phyloP scores from a whole-genome alignment of 2,797 vertebrate species.

The Schizopygopsis pylzovi region DNA sequence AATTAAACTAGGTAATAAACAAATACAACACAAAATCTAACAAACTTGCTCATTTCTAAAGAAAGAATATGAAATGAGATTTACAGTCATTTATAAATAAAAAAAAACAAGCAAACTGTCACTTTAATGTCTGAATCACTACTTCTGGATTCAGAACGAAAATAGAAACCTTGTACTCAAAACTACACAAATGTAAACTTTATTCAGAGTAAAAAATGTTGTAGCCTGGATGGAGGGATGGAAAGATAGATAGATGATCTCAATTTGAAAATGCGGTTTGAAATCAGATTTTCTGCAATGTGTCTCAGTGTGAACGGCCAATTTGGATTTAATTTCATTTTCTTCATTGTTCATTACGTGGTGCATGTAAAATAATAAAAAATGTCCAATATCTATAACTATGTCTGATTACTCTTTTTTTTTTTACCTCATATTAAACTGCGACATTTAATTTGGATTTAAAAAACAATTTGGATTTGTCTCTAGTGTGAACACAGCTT shows the following conservation, averaged over 20 bases:
- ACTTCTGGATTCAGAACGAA: not conserved
- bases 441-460: not conserved
- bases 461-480: not conserved
- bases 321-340: not conserved
- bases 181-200: not conserved
- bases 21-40: not conserved
- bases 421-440: not conserved
- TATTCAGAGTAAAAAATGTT: not conserved
- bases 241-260: not conserved
- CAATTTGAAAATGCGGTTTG: not conserved
- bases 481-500: not conserved
- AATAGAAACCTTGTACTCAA: not conserved
- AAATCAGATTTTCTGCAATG: not conserved
- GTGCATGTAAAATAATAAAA: not conserved
- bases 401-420: not conserved
- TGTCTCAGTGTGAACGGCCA: not conserved
- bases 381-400: not conserved
- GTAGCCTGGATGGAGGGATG: not conserved
- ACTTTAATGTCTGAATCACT: not conserved
- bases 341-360: not conserved
- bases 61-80: slow-evolving; percentile 3
- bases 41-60: not conserved
- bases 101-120: not conserved
- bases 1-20: not conserved
- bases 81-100: not conserved